phyloP scores from a whole-genome alignment of 1,140 invertebrate genomes.

The Trichogramma pretiosum region DNA sequence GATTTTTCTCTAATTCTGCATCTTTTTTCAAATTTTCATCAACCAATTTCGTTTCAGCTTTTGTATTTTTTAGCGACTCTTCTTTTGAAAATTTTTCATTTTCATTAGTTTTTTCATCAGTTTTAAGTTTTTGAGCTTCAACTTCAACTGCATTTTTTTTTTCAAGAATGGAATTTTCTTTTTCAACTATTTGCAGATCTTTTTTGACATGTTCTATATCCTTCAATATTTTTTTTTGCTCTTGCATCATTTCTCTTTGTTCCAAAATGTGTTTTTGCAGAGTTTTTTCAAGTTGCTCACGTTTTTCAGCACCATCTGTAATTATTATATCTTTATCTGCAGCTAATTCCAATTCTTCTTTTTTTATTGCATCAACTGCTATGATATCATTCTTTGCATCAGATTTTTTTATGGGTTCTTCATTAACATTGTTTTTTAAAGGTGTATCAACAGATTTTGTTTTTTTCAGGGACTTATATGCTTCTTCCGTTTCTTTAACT shows the following conservation, averaged over 20 bases:
- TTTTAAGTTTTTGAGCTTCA: neutral
- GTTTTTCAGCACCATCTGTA: conserved; percentile 28
- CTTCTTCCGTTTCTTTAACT: neutral
- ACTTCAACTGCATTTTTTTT: conserved; percentile 8
- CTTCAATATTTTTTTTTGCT: conserved; percentile 50
- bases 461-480: too few species aligned
- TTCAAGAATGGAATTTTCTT: conserved; percentile 8
- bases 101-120: conserved; percentile 10
- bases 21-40: neutral
- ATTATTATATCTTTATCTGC: conserved; percentile 29
- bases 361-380: conserved; percentile 39
- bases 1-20: neutral
- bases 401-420: too few species aligned
- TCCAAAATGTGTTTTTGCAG: conserved; percentile 51
- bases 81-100: conserved; percentile 1
- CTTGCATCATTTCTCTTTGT: conserved; percentile 45
- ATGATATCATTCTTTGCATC: conserved; percentile 26
- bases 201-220: conserved; percentile 44
- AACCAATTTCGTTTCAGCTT: neutral
- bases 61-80: neutral
- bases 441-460: conserved; percentile 41
- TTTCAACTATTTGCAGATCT: conserved; percentile 13
- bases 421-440: conserved; percentile 22
- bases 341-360: conserved; percentile 43
- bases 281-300: conserved; percentile 47